Evolutionary conservation across 2,113 vertebrate genomes (phyloP), one percentile per base, ranked within the genome.

Genomic region (Saguinus imperator): DNA sequence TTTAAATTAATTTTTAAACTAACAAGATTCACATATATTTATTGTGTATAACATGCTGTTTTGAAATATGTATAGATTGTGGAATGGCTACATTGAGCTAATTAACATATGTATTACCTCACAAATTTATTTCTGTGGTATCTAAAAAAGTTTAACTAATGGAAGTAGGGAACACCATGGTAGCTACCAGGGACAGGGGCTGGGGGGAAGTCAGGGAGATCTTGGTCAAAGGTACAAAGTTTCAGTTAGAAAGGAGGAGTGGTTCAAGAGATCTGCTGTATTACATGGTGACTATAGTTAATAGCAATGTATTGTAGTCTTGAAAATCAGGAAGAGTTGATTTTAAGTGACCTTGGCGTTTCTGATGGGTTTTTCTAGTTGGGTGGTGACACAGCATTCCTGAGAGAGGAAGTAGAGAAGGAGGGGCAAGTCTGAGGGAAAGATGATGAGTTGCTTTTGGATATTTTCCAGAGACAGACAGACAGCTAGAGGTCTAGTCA

Each of bases 341-440:
- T 73, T 79, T 91, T 17, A 87, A 43, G 21, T 80, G 61, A 73
- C 10, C 40, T 81, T 17, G 17, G 11, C 70, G 21, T 90, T 94
- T 87, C 81, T 84, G 61, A 55, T 83, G n/a, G 23, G 48, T 32
- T 80, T 58, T 11, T 92, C n/a, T 80, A 32, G 43, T 84, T 94
- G 64, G 37, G 66, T 89, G 80, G 70, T 87, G 27, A 29, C 20
- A 87, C 27, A 68, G 61, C 29, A 27, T 89, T 82, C 57, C 57
- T 79, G 40, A 89, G 89, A 87, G 25, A 87, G 66, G 23, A 92
- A 84, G 55, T 76, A 88, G 76, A 64, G 75, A 95, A 94, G 94
- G 58, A 94, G 43, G 48, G 20, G 25, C 61, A 75, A 57, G 43
- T 83, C 20, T 87, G 35, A 84, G 79, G 84, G 48, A 50, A 57